Percentiles rank a stretch among this genome's conserved stretches.
Evolutionary conservation across 2,113 vertebrate genomes (phyloP).

Genomic region (Ramphastos sulfuratus): DNA sequence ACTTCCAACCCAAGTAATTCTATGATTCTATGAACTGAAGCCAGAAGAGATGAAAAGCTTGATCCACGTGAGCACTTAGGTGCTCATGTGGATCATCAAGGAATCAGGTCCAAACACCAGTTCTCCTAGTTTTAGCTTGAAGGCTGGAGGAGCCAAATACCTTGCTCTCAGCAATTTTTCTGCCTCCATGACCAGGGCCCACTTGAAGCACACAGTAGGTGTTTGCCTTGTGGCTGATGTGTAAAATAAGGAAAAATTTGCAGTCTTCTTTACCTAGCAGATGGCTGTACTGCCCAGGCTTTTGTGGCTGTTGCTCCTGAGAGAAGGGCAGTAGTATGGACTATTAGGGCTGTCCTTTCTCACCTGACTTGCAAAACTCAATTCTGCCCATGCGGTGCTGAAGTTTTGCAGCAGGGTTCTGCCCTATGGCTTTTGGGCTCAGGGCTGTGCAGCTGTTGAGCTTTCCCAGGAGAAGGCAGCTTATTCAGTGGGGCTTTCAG

Average conservation of each 20-base stretch:
- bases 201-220: neutral
- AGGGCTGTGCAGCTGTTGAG: neutral
- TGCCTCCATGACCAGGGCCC: neutral
- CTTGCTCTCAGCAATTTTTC: neutral
- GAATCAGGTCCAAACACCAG: neutral
- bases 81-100: neutral
- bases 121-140: neutral
- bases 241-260: neutral
- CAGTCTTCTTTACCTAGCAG: neutral
- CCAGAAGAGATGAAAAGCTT: neutral
- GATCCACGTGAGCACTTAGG: accelerated
- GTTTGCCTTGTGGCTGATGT: neutral
- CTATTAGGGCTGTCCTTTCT: neutral
- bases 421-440: neutral
- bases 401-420: neutral
- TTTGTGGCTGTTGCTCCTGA: accelerated
- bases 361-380: neutral
- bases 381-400: accelerated
- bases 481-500: neutral
- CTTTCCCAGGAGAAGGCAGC: neutral
- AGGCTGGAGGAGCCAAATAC: neutral
- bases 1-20: too few relatives aligned
- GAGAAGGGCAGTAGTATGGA: neutral
- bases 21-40: neutral
- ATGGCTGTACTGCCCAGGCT: neutral